These are phyloP conservation scores for Drosophila lini DNA, from an alignment of 1,140 invertebrate genomes.

Conservation along the genomic window DNA sequence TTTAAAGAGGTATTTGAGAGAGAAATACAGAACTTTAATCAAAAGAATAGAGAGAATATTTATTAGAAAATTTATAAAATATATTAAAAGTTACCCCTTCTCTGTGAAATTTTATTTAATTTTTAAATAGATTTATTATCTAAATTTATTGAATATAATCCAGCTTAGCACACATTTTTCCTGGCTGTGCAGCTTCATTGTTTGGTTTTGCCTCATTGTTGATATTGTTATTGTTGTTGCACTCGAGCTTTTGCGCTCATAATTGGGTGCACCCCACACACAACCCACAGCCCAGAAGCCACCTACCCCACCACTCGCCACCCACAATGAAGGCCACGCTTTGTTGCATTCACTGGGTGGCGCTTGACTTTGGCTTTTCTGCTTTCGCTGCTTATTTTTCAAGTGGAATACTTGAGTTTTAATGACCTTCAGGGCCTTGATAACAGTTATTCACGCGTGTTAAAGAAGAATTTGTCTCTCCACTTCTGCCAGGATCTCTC, in stretches of 20 bases:
- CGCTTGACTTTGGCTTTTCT: conserved; percentile 52
- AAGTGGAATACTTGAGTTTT: conserved; percentile 69
- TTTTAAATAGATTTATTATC: not conserved
- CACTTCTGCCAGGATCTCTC: conserved; percentile 19
- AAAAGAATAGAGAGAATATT: not conserved
- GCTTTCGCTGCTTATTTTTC: conserved; percentile 57
- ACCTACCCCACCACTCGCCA: no score
- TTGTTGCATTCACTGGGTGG: conserved; percentile 62
- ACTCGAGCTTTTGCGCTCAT: conserved; percentile 72
- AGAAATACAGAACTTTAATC: accelerated
- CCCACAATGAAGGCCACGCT: conserved; percentile 40
- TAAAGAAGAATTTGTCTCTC: conserved; percentile 54
- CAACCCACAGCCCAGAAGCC: not conserved
- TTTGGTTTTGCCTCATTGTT: conserved; percentile 59
- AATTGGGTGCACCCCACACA: conserved; percentile 63
- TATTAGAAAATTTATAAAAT: accelerated
- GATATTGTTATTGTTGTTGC: conserved; percentile 55
- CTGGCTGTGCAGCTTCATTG: conserved; percentile 47
- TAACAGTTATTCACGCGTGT: conserved; percentile 70
- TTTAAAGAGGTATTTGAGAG: not conserved
- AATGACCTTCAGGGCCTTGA: conserved; percentile 71
- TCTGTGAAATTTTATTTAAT: no score
- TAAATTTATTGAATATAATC: not conserved
- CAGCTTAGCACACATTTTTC: not conserved
- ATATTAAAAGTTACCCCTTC: accelerated